Evolutionary conservation across 2,888 invertebrate species (phyloP).

Genomic region (Diarsia rubi): DNA sequence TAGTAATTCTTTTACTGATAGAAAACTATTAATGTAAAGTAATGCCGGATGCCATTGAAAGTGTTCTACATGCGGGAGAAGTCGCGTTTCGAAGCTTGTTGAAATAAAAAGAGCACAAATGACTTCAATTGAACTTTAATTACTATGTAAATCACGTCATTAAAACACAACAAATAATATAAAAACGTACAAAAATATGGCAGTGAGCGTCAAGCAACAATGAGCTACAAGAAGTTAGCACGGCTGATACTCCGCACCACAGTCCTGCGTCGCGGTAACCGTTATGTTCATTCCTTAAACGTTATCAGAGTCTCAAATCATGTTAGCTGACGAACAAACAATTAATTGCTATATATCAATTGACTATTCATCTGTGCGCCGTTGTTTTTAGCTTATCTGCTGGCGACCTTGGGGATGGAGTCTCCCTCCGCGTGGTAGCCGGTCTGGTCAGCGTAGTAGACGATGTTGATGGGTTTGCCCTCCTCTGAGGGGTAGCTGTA

Average conservation of each 20-base stretch:
- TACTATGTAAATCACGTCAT: slow-evolving; percentile 41
- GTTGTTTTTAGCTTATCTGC: slow-evolving; percentile 68
- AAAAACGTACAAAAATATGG: slow-evolving; percentile 76
- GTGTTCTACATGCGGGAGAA: neutral
- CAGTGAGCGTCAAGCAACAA: slow-evolving; percentile 70
- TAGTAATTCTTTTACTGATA: neutral
- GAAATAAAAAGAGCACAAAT: slow-evolving; percentile 29
- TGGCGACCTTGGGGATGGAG: slow-evolving; percentile 89
- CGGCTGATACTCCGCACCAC: slow-evolving; percentile 14
- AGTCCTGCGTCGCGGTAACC: slow-evolving; percentile 35
- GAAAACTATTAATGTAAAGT: neutral
- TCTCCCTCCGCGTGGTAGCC: slow-evolving; percentile 92
- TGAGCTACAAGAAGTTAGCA: slow-evolving; percentile 45
- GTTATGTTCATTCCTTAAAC: slow-evolving; percentile 59
- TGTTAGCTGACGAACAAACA: slow-evolving; percentile 28
- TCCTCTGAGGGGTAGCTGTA: slow-evolving; percentile 90
- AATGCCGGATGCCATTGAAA: neutral
- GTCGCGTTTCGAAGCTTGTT: neutral
- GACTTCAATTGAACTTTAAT: slow-evolving; percentile 56
- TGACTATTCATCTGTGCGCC: slow-evolving; percentile 54
- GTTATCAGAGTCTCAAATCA: slow-evolving; percentile 43
- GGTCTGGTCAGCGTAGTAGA: slow-evolving; percentile 91
- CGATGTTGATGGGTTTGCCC: slow-evolving; percentile 88
- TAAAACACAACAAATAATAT: slow-evolving; percentile 70
- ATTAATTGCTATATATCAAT: slow-evolving; percentile 47